A percentile compares a stretch with the other conserved stretches of the same genome.
These are phyloP conservation scores for Tautogolabrus adspersus DNA, from an alignment of 2,113 vertebrate species.

Conservation along the genomic window DNA sequence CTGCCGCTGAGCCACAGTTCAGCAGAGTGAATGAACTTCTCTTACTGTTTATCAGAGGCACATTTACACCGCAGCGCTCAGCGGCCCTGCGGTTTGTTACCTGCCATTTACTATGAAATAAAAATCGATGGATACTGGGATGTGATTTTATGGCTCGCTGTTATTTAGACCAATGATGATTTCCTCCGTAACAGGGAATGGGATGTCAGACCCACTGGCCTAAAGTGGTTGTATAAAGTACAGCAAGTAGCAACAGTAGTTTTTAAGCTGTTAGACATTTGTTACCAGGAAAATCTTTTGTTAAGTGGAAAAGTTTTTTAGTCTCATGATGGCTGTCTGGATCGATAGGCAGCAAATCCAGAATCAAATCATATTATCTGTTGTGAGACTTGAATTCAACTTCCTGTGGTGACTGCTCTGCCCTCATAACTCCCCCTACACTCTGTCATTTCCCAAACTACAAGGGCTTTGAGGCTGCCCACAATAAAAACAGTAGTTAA, in stretches of 20 bases:
- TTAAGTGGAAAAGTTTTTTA: slow-evolving; percentile 17
- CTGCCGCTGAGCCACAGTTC: slow-evolving; percentile 83
- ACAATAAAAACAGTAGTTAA: slow-evolving; percentile 74
- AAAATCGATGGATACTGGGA: slow-evolving; percentile 84
- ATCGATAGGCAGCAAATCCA: slow-evolving; percentile 36
- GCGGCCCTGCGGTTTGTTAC: slow-evolving; percentile 80
- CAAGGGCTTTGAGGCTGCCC: slow-evolving; percentile 42
- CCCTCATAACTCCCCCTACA: slow-evolving; percentile 21
- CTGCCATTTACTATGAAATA: slow-evolving; percentile 87
- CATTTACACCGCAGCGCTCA: slow-evolving; percentile 75
- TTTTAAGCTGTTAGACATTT: slow-evolving; percentile 32
- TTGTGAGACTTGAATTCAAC: slow-evolving; percentile 38
- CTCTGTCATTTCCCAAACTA: slow-evolving; percentile 67
- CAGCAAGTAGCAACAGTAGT: neutral
- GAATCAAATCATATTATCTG: slow-evolving; percentile 36
- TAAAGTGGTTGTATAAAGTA: slow-evolving; percentile 15
- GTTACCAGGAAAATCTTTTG: slow-evolving; percentile 33
- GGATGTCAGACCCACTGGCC: slow-evolving; percentile 68
- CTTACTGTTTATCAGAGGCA: slow-evolving; percentile 87
- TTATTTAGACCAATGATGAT: slow-evolving; percentile 75
- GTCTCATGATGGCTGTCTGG: slow-evolving; percentile 27
- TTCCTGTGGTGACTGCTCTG: slow-evolving; percentile 13
- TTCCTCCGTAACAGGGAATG: slow-evolving; percentile 74
- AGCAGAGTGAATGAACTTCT: slow-evolving; percentile 87
- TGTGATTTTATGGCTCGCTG: slow-evolving; percentile 71